These are phyloP conservation scores for Orius insidiosus DNA, from an alignment of 1,140 invertebrate genomes.

Conservation along the genomic window DNA sequence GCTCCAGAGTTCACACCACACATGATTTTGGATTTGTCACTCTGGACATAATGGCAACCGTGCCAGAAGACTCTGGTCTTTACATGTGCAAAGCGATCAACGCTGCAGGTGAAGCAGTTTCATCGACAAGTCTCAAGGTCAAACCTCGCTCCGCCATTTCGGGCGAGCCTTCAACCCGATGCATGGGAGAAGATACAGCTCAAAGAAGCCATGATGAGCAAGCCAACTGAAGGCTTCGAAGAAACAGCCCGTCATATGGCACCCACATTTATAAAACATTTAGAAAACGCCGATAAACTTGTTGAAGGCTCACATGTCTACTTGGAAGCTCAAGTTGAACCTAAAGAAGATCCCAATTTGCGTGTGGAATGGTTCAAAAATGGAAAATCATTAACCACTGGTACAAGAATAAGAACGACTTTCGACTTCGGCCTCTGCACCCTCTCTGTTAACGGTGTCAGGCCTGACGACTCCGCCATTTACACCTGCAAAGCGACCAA, in stretches of 20 bases:
- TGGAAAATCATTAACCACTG: constrained; percentile 65
- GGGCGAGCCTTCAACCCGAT: constrained; percentile 68
- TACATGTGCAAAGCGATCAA: constrained; percentile 90
- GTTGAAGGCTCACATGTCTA: constrained; percentile 79
- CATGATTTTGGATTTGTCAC: constrained; percentile 91
- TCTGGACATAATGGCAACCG: constrained; percentile 72
- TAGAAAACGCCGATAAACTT: constrained; percentile 70
- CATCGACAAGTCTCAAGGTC: constrained; percentile 72
- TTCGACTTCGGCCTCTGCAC: constrained; percentile 91
- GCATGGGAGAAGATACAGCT: constrained; percentile 78
- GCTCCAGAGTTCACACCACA: constrained; percentile 69
- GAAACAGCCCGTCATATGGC: constrained; percentile 66
- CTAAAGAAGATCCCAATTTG: constrained; percentile 87
- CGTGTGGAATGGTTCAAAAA: constrained; percentile 87
- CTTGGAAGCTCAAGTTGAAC: constrained; percentile 79
- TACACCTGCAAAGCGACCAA: constrained; percentile 89
- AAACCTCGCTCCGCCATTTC: constrained; percentile 60
- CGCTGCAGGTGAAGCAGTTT: constrained; percentile 74
- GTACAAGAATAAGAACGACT: constrained; percentile 65
- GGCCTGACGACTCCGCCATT: constrained; percentile 79
- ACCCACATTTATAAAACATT: constrained; percentile 78
- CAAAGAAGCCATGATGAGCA: constrained; percentile 76
- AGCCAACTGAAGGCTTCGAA: constrained; percentile 65
- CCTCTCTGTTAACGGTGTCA: constrained; percentile 67
- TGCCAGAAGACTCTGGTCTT: constrained; percentile 76